Conservation (phyloP, 1,140 invertebrate species). For the Drosophila rufa region DNA sequence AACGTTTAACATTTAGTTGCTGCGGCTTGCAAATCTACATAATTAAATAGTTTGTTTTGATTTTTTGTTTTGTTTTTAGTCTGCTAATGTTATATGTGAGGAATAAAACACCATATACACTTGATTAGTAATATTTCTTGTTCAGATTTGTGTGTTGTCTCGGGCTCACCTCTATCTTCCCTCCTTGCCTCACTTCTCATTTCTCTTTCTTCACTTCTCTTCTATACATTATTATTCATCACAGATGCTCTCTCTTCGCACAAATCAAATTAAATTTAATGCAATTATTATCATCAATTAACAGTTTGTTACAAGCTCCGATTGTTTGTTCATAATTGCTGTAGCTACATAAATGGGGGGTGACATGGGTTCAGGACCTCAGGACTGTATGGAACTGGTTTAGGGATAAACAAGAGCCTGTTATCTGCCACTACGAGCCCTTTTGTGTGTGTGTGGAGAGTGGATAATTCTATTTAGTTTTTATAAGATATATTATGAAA, state of each 20-base stretch:
- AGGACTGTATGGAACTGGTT: not conserved
- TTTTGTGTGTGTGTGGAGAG: slow-evolving; percentile 39
- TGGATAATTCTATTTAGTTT: slow-evolving; percentile 57
- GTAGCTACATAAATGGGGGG: slow-evolving; percentile 25
- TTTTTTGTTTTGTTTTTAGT: slow-evolving; percentile 39
- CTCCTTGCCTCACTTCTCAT: not conserved
- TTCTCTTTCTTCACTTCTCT: slow-evolving; percentile 4
- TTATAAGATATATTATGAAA: slow-evolving; percentile 72
- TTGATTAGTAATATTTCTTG: slow-evolving; percentile 72
- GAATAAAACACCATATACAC: slow-evolving; percentile 82
- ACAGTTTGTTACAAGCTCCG: slow-evolving; percentile 78
- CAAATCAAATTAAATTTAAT: slow-evolving; percentile 71
- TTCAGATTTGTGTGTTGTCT: slow-evolving; percentile 52
- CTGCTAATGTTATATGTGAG: slow-evolving; percentile 52
- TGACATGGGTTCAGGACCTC: slow-evolving; percentile 3
- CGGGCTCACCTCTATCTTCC: slow-evolving; percentile 42
- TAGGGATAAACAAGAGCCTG: slow-evolving; percentile 12
- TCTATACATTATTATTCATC: slow-evolving; percentile 77
- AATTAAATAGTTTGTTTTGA: slow-evolving; percentile 51
- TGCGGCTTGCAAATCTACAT: slow-evolving; percentile 44
- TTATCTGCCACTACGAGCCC: not conserved
- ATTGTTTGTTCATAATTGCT: slow-evolving; percentile 51
- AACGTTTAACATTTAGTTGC: slow-evolving; percentile 67
- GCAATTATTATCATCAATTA: slow-evolving; percentile 79
- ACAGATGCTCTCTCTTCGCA: slow-evolving; percentile 72